Percentiles rank a stretch among this genome's conserved stretches.
Evolutionary conservation across 2,888 invertebrate genomes (phyloP).

Genomic region (Rhingia campestris): DNA sequence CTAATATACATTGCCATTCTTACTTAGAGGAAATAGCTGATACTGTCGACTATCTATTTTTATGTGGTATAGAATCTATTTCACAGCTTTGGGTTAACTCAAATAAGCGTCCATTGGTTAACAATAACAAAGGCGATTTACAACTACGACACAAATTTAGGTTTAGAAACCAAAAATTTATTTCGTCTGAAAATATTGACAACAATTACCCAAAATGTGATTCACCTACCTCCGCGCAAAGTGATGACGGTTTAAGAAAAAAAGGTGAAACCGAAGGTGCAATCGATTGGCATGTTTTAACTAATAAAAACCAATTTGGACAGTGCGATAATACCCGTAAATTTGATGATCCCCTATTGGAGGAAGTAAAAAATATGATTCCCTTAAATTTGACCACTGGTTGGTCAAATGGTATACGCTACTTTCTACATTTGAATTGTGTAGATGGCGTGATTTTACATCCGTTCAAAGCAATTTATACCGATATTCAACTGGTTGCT

Average conservation of each 20-base stretch:
- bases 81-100: slow-evolving; percentile 87
- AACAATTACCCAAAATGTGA: not conserved
- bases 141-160: slow-evolving; percentile 66
- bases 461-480: slow-evolving; percentile 76
- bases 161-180: slow-evolving; percentile 76
- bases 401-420: slow-evolving; percentile 79
- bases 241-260: slow-evolving; percentile 75
- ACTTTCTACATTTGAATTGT: slow-evolving; percentile 79
- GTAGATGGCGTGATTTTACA: slow-evolving; percentile 77
- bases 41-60: slow-evolving; percentile 90
- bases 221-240: slow-evolving; percentile 77
- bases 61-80: slow-evolving; percentile 89
- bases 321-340: slow-evolving; percentile 82
- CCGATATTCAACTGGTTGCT: slow-evolving; percentile 85
- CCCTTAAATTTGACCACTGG: slow-evolving; percentile 81
- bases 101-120: slow-evolving; percentile 85
- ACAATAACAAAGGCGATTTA: not conserved
- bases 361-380: slow-evolving; percentile 85
- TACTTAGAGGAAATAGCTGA: slow-evolving; percentile 96
- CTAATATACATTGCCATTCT: slow-evolving; percentile 87
- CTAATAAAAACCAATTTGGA: slow-evolving; percentile 77
- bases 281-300: slow-evolving; percentile 88
- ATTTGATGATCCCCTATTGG: slow-evolving; percentile 86
- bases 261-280: slow-evolving; percentile 35
- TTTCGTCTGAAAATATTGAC: slow-evolving; percentile 31